Percentiles rank a stretch among this genome's conserved stretches.
phyloP scores from a whole-genome alignment of 2,888 invertebrate species.

The Amblyteles armatorius region DNA sequence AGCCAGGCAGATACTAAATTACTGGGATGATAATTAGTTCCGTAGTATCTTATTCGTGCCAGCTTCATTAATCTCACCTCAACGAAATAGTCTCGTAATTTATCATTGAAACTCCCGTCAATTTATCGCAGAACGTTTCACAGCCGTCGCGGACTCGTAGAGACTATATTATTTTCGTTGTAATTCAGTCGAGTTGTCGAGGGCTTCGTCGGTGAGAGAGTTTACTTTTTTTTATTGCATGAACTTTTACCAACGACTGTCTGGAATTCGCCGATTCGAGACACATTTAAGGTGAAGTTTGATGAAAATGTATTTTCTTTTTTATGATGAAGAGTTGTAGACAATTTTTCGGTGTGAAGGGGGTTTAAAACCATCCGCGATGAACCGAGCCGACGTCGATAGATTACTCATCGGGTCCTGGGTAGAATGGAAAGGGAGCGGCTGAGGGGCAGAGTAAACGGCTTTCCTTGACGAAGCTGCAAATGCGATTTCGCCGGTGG shows the following conservation, averaged over 20 bases:
- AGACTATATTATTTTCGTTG: background rate
- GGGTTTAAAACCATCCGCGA: conserved; percentile 53
- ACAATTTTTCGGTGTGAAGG: conserved; percentile 41
- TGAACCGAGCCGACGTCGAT: conserved; percentile 36
- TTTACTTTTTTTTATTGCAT: background rate
- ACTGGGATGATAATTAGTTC: conserved; percentile 65
- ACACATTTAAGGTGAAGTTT: background rate
- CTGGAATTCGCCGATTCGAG: background rate
- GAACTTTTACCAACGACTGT: background rate
- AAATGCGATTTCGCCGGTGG: conserved; percentile 61
- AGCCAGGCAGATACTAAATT: conserved; percentile 57
- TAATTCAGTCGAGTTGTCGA: background rate
- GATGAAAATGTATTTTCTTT: background rate
- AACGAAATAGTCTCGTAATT: conserved; percentile 41
- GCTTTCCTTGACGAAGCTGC: conserved; percentile 57
- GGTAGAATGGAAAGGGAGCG: conserved; percentile 8
- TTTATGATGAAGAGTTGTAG: conserved; percentile 7
- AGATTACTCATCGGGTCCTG: conserved; percentile 34
- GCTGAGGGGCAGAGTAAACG: conserved; percentile 61
- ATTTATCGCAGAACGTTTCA: conserved; percentile 15
- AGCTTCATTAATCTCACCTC: conserved; percentile 59
- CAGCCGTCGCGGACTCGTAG: conserved; percentile 6
- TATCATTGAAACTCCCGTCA: conserved; percentile 55
- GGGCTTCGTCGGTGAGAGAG: background rate
- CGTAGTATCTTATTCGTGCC: conserved; percentile 52